A percentile compares a stretch with the other conserved stretches of the same genome.
Conservation (phyloP, 2,797 vertebrate species). For the Taenioides sp. region DNA sequence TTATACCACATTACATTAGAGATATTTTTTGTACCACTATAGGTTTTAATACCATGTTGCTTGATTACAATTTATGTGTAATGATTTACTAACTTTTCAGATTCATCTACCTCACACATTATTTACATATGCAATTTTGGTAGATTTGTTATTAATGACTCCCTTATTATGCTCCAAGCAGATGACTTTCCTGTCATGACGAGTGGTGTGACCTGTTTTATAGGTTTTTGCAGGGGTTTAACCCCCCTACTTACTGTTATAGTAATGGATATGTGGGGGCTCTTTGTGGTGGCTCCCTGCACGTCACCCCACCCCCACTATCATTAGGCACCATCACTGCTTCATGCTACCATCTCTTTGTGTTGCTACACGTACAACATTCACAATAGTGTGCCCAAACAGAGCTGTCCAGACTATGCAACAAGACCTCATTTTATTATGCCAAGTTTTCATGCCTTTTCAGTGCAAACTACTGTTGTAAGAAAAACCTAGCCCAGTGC, state of each 20-base stretch:
- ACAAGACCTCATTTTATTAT: neutral
- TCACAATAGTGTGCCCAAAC: slow-evolving; percentile 23
- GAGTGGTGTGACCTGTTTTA: slow-evolving; percentile 67
- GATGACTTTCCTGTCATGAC: slow-evolving; percentile 59
- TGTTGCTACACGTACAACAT: slow-evolving; percentile 52
- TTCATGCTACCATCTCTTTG: slow-evolving; percentile 59
- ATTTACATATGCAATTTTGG: neutral
- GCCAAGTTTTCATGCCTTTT: neutral
- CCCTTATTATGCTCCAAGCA: slow-evolving; percentile 7
- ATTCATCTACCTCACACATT: no score
- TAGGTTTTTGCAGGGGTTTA: slow-evolving; percentile 36
- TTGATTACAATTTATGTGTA: no score
- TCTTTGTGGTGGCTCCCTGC: slow-evolving; percentile 56
- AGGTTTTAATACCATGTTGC: no score
- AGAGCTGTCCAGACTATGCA: slow-evolving; percentile 1
- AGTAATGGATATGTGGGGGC: slow-evolving; percentile 58
- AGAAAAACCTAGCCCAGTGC: neutral
- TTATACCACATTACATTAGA: no score
- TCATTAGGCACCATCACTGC: slow-evolving; percentile 41
- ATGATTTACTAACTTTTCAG: no score
- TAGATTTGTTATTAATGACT: neutral
- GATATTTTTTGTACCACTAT: no score
- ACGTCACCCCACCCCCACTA: slow-evolving; percentile 46
- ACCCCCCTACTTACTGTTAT: slow-evolving; percentile 41
- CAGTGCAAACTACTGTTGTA: neutral